These are phyloP conservation scores for Arge pagana DNA, from an alignment of 2,888 invertebrate genomes.

Conservation along the genomic window DNA sequence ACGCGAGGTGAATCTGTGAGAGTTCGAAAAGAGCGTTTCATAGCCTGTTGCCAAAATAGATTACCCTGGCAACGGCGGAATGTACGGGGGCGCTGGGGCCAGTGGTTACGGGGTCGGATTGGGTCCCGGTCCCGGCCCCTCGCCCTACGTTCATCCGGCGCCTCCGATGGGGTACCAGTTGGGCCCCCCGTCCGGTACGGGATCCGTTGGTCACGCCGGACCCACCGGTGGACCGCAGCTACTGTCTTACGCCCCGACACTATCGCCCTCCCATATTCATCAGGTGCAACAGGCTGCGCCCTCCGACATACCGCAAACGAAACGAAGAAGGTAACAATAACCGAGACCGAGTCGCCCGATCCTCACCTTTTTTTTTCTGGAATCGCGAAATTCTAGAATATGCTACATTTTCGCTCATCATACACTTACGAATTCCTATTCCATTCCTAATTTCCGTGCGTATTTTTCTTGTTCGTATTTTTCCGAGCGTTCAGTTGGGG, in stretches of 20 bases:
- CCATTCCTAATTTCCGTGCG: too few relatives aligned
- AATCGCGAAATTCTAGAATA: too few relatives aligned
- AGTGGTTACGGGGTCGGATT: conserved; percentile 50
- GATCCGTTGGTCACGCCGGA: not conserved
- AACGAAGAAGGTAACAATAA: conserved; percentile 46
- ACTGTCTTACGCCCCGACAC: conserved; percentile 48
- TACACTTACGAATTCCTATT: too few relatives aligned
- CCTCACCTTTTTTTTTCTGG: too few relatives aligned
- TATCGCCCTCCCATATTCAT: conserved; percentile 51
- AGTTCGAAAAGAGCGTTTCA: not conserved
- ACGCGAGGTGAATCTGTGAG: too few relatives aligned
- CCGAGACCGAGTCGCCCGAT: too few relatives aligned
- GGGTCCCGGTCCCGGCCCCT: conserved; percentile 47
- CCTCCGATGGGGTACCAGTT: conserved; percentile 48
- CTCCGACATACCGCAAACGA: conserved; percentile 44
- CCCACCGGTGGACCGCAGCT: conserved; percentile 46
- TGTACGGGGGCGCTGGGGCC: conserved; percentile 53
- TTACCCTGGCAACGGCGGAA: conserved; percentile 50
- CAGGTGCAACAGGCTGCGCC: conserved; percentile 48
- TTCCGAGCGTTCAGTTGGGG: too few relatives aligned
- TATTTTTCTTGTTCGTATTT: too few relatives aligned
- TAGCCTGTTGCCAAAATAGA: too few relatives aligned
- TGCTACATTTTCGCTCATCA: too few relatives aligned
- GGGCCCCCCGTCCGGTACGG: conserved; percentile 34
- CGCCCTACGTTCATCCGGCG: conserved; percentile 47